Evolutionary conservation across 2,888 invertebrate genomes (phyloP), one percentile per base, ranked within the genome.

Genomic region (Apamea sordens): DNA sequence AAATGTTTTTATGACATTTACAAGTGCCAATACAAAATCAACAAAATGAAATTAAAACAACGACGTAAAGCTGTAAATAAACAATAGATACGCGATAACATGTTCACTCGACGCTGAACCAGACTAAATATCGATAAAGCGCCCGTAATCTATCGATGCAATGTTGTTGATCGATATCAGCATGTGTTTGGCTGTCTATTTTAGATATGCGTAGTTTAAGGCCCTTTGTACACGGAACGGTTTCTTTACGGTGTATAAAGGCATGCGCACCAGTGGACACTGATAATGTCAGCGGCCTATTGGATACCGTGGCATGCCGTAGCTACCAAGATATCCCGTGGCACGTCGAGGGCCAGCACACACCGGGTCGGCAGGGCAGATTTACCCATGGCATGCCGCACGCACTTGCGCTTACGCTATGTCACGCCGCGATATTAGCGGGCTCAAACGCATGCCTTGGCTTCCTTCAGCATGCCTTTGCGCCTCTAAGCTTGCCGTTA

Each of bases 81-180:
- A 74, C 41, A 82, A 82, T 74, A 61, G 41, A 82, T 32, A 64
- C 8, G 28, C 8, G 80, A 64, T 70, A 69, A 50, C 77, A 32
- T n/a, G 36, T 76, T 56, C 56, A 83, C n/a, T 53, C 44, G 21
- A 21, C 2, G n/a, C 82, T 50, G 82, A 68, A 59, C 47, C 53
- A 64, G 15, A 74, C 74, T 24, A 21, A 75, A 59, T 69, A 76
- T 77, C 59, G 79, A 81, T 78, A 78, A 56, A 77, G 21, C 63
- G 47, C 68, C 41, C 32, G 50, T 32, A 67, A 77, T 64, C 41
- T 32, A 18, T 41, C 3, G 11, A 8, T 50, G 69, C 24, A 32
- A 36, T 65, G 83, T 65, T 68, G 18, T 64, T 50, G 15, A 64
- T 76, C 44, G 10, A 69, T 32, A 71, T 80, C 61, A 79, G 21